phyloP scores from a whole-genome alignment of 2,797 vertebrate species.

The Darevskia nairensis region DNA sequence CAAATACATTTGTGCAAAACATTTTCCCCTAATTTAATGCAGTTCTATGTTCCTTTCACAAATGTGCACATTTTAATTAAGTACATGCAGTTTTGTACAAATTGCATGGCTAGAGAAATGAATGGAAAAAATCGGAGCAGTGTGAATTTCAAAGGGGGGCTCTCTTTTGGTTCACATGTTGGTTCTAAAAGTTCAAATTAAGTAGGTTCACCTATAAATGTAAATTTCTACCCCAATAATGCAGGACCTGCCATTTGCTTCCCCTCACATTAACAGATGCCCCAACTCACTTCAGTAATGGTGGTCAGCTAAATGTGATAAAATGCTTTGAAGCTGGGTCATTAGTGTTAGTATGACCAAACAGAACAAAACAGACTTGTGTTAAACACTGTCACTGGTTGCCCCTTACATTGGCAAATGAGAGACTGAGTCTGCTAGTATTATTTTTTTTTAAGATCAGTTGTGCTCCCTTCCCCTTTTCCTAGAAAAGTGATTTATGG shows the following conservation, averaged over 20 bases:
- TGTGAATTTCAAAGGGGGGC: no score
- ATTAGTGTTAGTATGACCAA: not conserved
- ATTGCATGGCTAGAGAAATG: no score
- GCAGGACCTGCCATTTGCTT: not conserved
- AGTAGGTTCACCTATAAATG: no score
- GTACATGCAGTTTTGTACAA: no score
- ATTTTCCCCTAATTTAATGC: no score
- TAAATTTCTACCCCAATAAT: no score
- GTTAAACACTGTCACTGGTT: not conserved
- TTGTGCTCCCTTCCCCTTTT: constrained; percentile 9
- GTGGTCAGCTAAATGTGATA: not conserved
- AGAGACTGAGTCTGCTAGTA: not conserved
- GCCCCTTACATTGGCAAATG: not conserved
- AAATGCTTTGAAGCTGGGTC: not conserved
- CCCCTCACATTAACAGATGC: not conserved
- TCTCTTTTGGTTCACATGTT: no score
- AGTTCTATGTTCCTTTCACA: not conserved
- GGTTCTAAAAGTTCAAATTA: no score
- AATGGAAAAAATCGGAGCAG: no score
- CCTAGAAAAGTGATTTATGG: constrained; percentile 48
- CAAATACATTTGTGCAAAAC: constrained; percentile 29
- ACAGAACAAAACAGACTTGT: not conserved
- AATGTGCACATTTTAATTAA: not conserved
- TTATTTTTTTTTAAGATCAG: constrained; percentile 24
- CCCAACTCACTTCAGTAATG: not conserved